Conservation (phyloP, 2,113 vertebrate species). For the Dissostichus mawsoni region DNA sequence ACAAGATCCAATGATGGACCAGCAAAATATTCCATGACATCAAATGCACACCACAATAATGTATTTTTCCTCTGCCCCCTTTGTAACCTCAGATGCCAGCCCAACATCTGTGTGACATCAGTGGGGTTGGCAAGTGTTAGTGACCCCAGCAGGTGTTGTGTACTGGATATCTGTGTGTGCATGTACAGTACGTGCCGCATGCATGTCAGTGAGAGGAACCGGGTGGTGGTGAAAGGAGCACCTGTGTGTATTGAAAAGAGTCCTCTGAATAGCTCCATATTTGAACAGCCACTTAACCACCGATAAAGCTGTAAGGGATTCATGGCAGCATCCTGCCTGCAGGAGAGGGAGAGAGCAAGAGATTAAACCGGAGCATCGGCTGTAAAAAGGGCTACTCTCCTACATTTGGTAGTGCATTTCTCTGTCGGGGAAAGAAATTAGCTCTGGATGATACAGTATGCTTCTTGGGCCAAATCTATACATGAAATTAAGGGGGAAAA, state of each 20-base stretch:
- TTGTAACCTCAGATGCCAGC: constrained; percentile 24
- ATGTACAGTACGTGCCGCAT: constrained; percentile 29
- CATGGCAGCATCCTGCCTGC: constrained; percentile 71
- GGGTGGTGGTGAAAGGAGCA: constrained; percentile 67
- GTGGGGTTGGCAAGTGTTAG: constrained; percentile 30
- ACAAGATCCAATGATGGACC: neutral
- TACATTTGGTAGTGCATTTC: constrained; percentile 52
- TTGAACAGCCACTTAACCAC: constrained; percentile 71
- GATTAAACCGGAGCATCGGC: constrained; percentile 65
- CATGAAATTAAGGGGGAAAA: neutral
- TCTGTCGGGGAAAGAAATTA: constrained; percentile 49
- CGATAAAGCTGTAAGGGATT: constrained; percentile 73
- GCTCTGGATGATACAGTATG: constrained; percentile 9
- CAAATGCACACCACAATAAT: neutral
- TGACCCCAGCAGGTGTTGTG: constrained; percentile 70
- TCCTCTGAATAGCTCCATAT: constrained; percentile 74
- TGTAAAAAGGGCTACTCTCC: constrained; percentile 67
- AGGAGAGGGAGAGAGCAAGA: constrained; percentile 15
- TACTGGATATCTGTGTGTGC: constrained; percentile 6
- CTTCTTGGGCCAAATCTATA: constrained; percentile 29
- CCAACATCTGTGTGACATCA: constrained; percentile 68
- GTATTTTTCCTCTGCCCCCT: neutral
- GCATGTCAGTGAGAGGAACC: constrained; percentile 6
- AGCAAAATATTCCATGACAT: neutral
- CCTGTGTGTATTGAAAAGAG: constrained; percentile 71